phyloP scores from a whole-genome alignment of 2,888 invertebrate genomes.

The Tipula lateralis region DNA sequence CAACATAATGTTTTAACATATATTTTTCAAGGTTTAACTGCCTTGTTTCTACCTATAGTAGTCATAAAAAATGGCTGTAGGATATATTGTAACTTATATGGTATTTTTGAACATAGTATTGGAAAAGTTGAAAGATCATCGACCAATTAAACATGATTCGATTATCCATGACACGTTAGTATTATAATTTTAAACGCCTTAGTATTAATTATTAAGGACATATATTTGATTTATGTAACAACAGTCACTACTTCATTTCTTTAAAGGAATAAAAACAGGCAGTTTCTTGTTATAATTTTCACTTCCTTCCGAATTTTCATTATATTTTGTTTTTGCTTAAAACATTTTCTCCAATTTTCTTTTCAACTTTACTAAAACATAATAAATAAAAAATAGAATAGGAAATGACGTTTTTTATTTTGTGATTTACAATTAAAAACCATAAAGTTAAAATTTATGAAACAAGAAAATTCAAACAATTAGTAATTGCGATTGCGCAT shows the following conservation, averaged over 20 bases:
- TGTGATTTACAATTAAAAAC: constrained; percentile 14
- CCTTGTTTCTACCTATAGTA: too few relatives aligned
- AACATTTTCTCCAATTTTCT: constrained; percentile 4
- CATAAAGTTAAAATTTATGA: background rate
- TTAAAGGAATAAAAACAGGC: background rate
- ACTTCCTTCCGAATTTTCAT: background rate
- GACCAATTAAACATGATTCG: too few relatives aligned
- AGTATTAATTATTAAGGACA: background rate
- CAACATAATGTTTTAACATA: too few relatives aligned
- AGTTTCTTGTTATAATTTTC: constrained; percentile 12
- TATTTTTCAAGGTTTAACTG: too few relatives aligned
- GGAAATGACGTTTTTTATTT: constrained; percentile 13
- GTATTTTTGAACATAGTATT: too few relatives aligned
- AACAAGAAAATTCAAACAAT: constrained; percentile 21
- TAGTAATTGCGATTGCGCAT: constrained; percentile 28
- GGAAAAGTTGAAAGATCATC: too few relatives aligned
- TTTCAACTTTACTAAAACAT: constrained; percentile 2
- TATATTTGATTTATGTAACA: background rate
- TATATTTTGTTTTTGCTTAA: background rate
- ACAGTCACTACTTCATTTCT: background rate
- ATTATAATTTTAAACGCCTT: background rate
- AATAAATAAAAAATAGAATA: background rate
- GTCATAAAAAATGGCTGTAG: too few relatives aligned
- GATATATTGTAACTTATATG: too few relatives aligned
- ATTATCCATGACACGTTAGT: background rate